Conservation (phyloP, 1,140 invertebrate species). For the Lordiphosa clarofinis region DNA sequence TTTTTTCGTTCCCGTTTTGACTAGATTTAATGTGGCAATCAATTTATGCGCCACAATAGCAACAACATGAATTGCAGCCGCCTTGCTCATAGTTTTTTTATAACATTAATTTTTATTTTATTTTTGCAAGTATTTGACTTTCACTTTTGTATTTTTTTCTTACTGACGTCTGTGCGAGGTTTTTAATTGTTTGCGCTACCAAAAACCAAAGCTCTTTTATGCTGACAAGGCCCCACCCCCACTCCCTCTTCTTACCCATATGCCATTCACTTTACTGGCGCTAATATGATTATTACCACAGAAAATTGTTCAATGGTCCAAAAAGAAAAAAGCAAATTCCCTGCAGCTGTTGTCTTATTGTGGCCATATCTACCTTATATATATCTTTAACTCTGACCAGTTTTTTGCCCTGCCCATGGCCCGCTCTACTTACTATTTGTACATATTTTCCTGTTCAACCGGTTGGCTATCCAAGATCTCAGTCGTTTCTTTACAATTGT, state of each 20-base stretch:
- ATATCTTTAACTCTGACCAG: conserved; percentile 19
- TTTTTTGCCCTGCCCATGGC: conserved; percentile 33
- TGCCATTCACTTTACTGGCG: conserved; percentile 4
- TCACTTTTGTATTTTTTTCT: conserved; percentile 48
- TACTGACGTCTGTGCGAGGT: conserved; percentile 14
- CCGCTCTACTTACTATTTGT: conserved; percentile 37
- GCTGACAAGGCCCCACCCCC: background rate
- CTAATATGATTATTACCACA: conserved; percentile 52
- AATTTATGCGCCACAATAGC: conserved; percentile 40
- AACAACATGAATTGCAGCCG: conserved; percentile 40
- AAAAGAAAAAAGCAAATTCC: conserved; percentile 20
- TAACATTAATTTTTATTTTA: conserved; percentile 36
- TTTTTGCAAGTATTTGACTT: conserved; percentile 48
- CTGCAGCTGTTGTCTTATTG: conserved; percentile 50
- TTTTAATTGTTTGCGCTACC: conserved; percentile 43
- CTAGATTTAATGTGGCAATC: conserved; percentile 68
- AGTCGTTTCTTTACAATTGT: conserved; percentile 20
- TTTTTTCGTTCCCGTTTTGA: conserved; percentile 55
- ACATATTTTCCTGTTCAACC: conserved; percentile 48
- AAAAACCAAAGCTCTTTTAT: conserved; percentile 1
- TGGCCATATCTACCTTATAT: conserved; percentile 9
- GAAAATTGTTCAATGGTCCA: conserved; percentile 32
- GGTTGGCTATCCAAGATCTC: conserved; percentile 63
- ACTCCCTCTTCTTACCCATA: background rate
- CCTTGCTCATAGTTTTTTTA: conserved; percentile 34